A percentile compares a stretch with the other conserved stretches of the same genome.
Conservation (phyloP, 2,888 invertebrate genomes). For the Drosophila neutralis region DNA sequence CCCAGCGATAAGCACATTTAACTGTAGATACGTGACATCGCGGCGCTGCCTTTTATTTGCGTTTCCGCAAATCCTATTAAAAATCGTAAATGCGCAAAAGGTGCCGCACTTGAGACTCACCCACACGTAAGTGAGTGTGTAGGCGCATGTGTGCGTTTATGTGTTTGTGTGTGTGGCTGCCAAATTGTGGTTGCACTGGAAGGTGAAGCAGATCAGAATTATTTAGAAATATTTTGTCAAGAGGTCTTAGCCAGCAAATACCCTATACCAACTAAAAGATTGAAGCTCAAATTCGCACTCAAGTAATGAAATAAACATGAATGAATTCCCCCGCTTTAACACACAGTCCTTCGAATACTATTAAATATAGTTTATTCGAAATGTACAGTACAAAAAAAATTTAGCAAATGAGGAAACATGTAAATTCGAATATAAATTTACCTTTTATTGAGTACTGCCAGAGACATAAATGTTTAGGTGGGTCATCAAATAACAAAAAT, state of each 20-base stretch:
- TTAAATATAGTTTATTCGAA: background rate
- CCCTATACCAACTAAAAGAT: background rate
- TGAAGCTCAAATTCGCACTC: background rate
- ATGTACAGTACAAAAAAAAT: background rate
- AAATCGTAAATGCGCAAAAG: conserved; percentile 68
- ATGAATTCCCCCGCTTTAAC: background rate
- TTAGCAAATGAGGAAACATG: background rate
- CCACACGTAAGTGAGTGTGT: conserved; percentile 25
- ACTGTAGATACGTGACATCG: conserved; percentile 61
- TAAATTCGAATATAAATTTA: background rate
- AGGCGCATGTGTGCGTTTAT: background rate
- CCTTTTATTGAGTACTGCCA: background rate
- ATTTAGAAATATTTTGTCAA: background rate
- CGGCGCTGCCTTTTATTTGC: conserved; percentile 43
- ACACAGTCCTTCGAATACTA: background rate
- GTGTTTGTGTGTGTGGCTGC: conserved; percentile 17
- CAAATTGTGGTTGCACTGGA: conserved; percentile 62
- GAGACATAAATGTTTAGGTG: background rate
- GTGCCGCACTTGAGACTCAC: conserved; percentile 66
- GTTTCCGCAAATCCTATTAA: conserved; percentile 64
- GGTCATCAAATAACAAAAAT: background rate
- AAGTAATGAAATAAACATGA: background rate
- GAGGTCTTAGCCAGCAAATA: background rate
- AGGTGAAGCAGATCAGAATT: conserved; percentile 30
- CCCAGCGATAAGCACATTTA: conserved; percentile 74